Percentiles rank a stretch among this genome's conserved stretches.
phyloP scores from a whole-genome alignment of 1,140 invertebrate species.

The Tetramorium alpestre region DNA sequence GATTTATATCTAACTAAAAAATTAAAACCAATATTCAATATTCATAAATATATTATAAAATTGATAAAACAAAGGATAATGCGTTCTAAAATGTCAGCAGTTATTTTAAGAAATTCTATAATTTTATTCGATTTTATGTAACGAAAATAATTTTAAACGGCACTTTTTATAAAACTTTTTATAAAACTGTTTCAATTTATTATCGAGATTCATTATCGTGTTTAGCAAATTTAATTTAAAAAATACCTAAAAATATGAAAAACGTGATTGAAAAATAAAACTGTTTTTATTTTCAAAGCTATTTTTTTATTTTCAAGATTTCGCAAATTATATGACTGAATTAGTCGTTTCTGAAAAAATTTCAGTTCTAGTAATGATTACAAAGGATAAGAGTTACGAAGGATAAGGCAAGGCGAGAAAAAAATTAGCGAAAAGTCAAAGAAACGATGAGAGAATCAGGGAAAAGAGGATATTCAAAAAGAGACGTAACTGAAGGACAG shows the following conservation, averaged over 20 bases:
- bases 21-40: background rate
- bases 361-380: background rate
- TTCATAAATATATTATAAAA: background rate
- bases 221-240: background rate
- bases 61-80: background rate
- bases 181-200: background rate
- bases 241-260: background rate
- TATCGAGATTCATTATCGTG: background rate
- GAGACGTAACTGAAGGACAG: background rate
- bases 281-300: background rate
- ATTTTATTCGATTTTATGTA: background rate
- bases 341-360: background rate
- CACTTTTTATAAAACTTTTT: no score
- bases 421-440: constrained; percentile 34
- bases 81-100: background rate
- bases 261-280: background rate
- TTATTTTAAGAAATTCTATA: background rate
- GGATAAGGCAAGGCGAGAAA: background rate
- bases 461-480: background rate
- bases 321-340: background rate
- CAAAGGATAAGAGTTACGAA: background rate
- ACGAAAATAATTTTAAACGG: background rate
- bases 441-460: background rate
- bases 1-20: background rate
- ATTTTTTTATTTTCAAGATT: background rate